Evolutionary conservation across 2,888 invertebrate genomes (phyloP), one percentile per base, ranked within the genome.

Genomic region (Lithophane semibrunnea): DNA sequence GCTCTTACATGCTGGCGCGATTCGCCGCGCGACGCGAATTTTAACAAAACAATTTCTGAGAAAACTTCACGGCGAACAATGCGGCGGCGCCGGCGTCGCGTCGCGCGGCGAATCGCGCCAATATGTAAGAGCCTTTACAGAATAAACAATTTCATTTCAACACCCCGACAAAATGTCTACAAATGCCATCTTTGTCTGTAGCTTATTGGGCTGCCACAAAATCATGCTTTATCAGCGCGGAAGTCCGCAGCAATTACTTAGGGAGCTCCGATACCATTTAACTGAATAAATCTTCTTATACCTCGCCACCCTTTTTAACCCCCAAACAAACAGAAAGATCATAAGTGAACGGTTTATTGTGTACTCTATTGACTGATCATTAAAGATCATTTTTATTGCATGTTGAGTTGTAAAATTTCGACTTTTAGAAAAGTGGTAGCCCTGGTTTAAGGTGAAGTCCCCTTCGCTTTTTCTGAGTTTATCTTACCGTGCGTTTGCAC

Each of bases 201-300:
- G 70, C 65, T 74, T 65, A 76, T 18, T 70, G 88, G 75, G 69
- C 29, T 79, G 54, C 81, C 79, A 68, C 76, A 67, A 75, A 84
- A 76, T 77, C 73, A 76, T 71, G 77, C 82, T 88, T 85, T 86
- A 86, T 85, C 79, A 73, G 67, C 64, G 61, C 80, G 67, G 75
- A 79, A 83, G 68, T 79, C 82, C 82, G 75, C 83, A 80, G 83
- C 80, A 89, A 88, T 88, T 88, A 89, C 84, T 88, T 82, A 84
- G 77, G 49, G 64, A 66, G 82, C 79, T 69, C 81, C 82, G 82
- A 89, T 85, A 80, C 75, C 80, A 75, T 80, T 86, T 88, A 84
- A 88, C 82, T 84, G 81, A 84, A 88, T 88, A 88, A 88, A 88
- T 88, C 90, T 88, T 82, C 82, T 80, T 76, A 84, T 85, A 72